Evolutionary conservation across 2,888 invertebrate species (phyloP).

Genomic region (Ormyrus pomaceus): DNA sequence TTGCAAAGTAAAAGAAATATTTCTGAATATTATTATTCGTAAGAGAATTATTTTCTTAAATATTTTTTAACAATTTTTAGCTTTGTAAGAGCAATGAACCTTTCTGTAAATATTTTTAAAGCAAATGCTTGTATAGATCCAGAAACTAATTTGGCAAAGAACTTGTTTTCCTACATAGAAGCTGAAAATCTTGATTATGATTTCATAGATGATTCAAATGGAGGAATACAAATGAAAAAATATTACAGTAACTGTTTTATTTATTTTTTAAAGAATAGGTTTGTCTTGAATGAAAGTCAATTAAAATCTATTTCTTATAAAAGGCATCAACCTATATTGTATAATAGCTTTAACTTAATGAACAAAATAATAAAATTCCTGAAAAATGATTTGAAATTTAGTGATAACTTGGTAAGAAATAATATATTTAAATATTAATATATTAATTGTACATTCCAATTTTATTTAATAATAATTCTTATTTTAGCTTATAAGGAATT

Average conservation of each 20-base stretch:
- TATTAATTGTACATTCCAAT: background rate
- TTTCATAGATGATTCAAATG: constrained; percentile 54
- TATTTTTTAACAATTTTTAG: constrained; percentile 60
- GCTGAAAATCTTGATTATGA: constrained; percentile 27
- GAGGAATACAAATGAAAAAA: constrained; percentile 65
- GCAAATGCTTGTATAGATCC: constrained; percentile 70
- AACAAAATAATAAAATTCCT: constrained; percentile 79
- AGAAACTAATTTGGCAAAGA: constrained; percentile 60
- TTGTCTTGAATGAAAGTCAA: constrained; percentile 72
- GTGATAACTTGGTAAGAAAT: constrained; percentile 70
- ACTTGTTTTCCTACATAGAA: constrained; percentile 47
- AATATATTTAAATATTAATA: constrained; percentile 19
- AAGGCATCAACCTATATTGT: constrained; percentile 69
- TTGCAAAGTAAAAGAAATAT: constrained; percentile 58
- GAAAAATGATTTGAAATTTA: constrained; percentile 78
- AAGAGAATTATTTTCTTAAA: background rate
- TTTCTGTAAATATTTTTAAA: constrained; percentile 74
- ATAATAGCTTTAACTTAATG: constrained; percentile 77
- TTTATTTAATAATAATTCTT: constrained; percentile 28
- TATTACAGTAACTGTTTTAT: constrained; percentile 68
- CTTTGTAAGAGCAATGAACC: constrained; percentile 70
- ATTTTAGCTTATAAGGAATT: constrained; percentile 77
- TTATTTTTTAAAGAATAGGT: constrained; percentile 72
- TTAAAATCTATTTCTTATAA: constrained; percentile 70
- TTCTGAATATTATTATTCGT: background rate